Conservation (phyloP, 2,888 invertebrate species). For the Escarpia spicata region DNA sequence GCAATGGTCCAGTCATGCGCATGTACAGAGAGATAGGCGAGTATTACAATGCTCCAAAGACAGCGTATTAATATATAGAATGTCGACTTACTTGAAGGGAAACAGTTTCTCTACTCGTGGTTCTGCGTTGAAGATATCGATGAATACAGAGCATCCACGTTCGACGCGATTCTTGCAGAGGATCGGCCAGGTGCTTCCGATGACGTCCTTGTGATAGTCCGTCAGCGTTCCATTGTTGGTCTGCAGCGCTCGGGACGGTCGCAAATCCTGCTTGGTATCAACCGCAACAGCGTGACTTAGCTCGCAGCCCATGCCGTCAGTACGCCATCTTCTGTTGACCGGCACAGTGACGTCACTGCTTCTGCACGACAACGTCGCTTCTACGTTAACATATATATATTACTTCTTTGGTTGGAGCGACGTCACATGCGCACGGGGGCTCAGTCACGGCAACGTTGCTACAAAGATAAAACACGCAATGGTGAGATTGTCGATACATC, state of each 20-base stretch:
- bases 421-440: background rate
- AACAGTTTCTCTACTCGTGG: slow-evolving; percentile 8
- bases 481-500: background rate
- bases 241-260: background rate
- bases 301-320: background rate
- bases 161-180: background rate
- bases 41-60: no score
- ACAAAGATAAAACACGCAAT: background rate
- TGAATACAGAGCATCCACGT: slow-evolving; percentile 19
- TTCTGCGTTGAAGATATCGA: slow-evolving; percentile 22
- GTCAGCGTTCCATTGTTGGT: background rate
- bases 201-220: slow-evolving; percentile 17
- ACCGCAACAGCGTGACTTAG: background rate
- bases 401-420: background rate
- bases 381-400: background rate
- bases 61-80: no score
- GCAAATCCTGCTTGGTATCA: background rate
- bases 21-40: no score
- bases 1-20: no score
- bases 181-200: slow-evolving; percentile 21
- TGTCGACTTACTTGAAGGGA: background rate
- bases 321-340: background rate
- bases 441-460: background rate
- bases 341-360: background rate
- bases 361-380: background rate